Conservation (phyloP, 2,797 vertebrate species). For the Amblyopsis hoosieri region DNA sequence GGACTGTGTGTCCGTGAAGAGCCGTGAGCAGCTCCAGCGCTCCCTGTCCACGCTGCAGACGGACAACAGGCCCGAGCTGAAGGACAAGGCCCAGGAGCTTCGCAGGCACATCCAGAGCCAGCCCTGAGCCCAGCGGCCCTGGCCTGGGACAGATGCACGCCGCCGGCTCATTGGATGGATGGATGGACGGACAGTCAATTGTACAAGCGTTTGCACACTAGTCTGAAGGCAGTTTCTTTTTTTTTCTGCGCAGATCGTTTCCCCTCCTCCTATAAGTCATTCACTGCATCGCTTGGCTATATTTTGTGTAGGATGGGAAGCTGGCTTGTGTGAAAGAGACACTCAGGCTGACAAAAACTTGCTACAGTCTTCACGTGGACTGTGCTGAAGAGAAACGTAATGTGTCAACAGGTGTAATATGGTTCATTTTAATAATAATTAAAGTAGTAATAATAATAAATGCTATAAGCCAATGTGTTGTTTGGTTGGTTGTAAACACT, state of each 20-base stretch:
- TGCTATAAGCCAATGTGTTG: constrained; percentile 60
- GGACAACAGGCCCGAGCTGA: constrained; percentile 90
- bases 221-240: neutral
- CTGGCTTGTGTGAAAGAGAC: constrained; percentile 4
- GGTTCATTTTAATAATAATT: constrained; percentile 50
- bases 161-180: constrained; percentile 3
- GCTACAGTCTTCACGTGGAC: constrained; percentile 11
- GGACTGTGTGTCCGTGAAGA: constrained; percentile 86
- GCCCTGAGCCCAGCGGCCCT: constrained; percentile 71
- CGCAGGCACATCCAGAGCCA: constrained; percentile 93
- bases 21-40: constrained; percentile 85
- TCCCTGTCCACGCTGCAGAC: constrained; percentile 90
- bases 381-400: constrained; percentile 13
- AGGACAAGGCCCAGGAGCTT: constrained; percentile 89
- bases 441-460: constrained; percentile 40
- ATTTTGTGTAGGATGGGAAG: constrained; percentile 26
- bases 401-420: constrained; percentile 45
- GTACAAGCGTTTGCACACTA: constrained; percentile 16
- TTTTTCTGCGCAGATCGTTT: constrained; percentile 12
- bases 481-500: constrained; percentile 56
- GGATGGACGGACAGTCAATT: neutral
- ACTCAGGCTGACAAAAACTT: constrained; percentile 10
- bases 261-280: constrained; percentile 1
- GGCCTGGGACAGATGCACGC: neutral
- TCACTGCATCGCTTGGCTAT: constrained; percentile 21